These are phyloP conservation scores for Chaetorhynchus papuensis DNA, from an alignment of 2,113 vertebrate species.

Conservation along the genomic window DNA sequence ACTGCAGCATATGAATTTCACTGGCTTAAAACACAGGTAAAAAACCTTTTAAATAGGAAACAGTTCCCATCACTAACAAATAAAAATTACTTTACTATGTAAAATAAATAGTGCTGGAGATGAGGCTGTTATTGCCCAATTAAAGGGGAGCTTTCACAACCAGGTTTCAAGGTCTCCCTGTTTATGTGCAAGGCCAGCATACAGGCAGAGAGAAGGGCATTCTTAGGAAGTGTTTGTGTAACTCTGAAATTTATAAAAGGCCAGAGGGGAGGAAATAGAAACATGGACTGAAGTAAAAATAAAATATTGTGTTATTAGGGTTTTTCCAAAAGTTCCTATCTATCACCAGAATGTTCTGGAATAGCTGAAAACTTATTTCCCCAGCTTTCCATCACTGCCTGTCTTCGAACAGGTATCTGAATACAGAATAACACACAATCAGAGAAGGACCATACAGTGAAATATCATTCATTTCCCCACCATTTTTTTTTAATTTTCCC, in stretches of 20 bases:
- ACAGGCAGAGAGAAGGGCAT: not conserved
- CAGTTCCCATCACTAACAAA: not conserved
- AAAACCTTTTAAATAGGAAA: not conserved
- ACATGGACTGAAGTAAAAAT: not conserved
- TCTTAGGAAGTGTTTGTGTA: not conserved
- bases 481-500: not conserved
- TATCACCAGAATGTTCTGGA: conserved; percentile 4
- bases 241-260: conserved; percentile 41
- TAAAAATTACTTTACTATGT: not conserved
- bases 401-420: not conserved
- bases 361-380: not conserved
- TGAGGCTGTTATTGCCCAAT: not conserved
- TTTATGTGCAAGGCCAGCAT: not conserved
- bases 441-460: not conserved
- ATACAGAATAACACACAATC: not conserved
- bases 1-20: not conserved
- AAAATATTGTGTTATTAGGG: conserved; percentile 23
- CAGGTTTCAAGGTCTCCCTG: not conserved
- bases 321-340: conserved; percentile 18
- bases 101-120: not conserved
- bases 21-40: not conserved
- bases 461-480: not conserved
- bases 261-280: conserved; percentile 29
- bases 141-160: not conserved
- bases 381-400: not conserved